A percentile compares a stretch with the other conserved stretches of the same genome.
Evolutionary conservation across 2,113 vertebrate genomes (phyloP).

Genomic region (Phylloscopus trochilus): DNA sequence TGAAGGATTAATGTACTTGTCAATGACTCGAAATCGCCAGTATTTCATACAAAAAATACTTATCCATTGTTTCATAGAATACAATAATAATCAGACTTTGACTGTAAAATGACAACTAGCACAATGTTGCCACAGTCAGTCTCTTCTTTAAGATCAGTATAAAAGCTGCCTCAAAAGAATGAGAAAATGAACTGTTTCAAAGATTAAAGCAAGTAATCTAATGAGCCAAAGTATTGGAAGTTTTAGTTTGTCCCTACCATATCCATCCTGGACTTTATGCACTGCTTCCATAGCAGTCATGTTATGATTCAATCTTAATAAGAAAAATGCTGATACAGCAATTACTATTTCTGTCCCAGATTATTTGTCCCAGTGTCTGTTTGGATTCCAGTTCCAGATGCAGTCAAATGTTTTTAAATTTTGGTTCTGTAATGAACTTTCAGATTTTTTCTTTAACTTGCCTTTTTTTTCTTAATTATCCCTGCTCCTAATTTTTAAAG

Average conservation of each 20-base stretch:
- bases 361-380: not conserved
- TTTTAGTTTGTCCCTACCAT: not conserved
- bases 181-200: not conserved
- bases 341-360: not conserved
- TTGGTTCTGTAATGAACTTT: not conserved
- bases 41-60: not conserved
- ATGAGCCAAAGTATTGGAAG: not conserved
- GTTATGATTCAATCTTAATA: not conserved
- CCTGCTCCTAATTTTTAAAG: not conserved
- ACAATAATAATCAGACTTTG: not conserved
- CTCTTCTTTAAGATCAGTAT: not conserved
- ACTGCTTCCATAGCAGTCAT: not conserved
- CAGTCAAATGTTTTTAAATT: not conserved
- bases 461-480: not conserved
- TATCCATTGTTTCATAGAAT: not conserved
- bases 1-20: not conserved
- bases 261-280: not conserved
- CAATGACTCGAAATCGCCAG: not conserved
- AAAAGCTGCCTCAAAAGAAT: not conserved
- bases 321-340: not conserved
- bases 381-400: not conserved
- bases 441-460: fast-evolving
- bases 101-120: not conserved
- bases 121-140: not conserved
- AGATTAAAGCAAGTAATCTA: not conserved